Evolutionary conservation across 2,888 invertebrate species (phyloP), one percentile per base, ranked within the genome.

Genomic region (Lepidonotus clava): DNA sequence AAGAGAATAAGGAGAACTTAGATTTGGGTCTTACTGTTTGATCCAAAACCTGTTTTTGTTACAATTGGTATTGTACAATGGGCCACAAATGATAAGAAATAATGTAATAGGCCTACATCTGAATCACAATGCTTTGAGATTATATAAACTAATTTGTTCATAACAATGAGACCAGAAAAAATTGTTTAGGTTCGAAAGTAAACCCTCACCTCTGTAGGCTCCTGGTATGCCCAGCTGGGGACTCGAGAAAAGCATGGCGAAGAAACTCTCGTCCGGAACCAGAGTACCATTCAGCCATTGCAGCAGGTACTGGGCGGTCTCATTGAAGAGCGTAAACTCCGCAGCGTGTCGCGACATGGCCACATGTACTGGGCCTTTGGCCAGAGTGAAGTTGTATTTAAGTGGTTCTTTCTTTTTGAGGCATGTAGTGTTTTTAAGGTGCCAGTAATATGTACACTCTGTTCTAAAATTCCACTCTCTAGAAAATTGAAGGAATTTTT

Each of bases 241-340:
- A 85, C 91, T 92, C 87, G 91, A 90, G 84, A 92, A 91, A 28
- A 92, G 86, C 0, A 92, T 90, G 0, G 91, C 66, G 88, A 91
- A 92, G 86, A 88, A 92, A 34, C 91, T 90, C 87, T 92, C 92
- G 85, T 92, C 92, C 0, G 92, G 91, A 14, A 89, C 88, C 28
- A 90, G 84, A 6, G 91, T 91, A 85, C 90, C 88, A 28, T 87
- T 88, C 86, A 92, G 89, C 92, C 92, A 92, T 1, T 89, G 87
- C 5, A 91, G 87, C 28, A 92, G 89, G 36, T 90, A 90, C 32
- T 83, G 53, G n/a, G 92, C 89, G n/a, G 84, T 87, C 2, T 87
- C 66, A 87, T 88, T 88, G 86, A 90, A 87, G 0, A 90, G 80
- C 5, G 80, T 87, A 66, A 86, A 90, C n/a, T 87, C 88, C 0